Conservation (phyloP, 2,797 vertebrate genomes). For the Somateria mollissima region DNA sequence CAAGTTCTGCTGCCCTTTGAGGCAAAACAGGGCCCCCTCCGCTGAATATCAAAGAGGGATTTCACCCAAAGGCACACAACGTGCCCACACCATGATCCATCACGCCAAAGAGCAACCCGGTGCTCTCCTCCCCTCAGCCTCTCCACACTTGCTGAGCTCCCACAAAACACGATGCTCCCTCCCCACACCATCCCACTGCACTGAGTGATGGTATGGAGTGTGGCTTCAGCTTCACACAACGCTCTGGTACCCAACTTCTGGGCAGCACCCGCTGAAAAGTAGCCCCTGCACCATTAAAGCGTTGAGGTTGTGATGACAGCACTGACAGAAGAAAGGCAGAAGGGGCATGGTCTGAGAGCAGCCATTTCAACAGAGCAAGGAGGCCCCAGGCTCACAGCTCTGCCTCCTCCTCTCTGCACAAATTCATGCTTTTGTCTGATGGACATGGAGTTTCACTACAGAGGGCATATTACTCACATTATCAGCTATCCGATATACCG, state of each 20-base stretch:
- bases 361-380: neutral
- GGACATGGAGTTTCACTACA: neutral
- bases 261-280: neutral
- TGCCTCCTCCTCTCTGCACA: fast-evolving
- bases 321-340: too few relatives aligned
- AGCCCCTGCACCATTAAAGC: neutral
- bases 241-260: too few relatives aligned
- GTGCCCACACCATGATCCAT: fast-evolving
- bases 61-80: fast-evolving
- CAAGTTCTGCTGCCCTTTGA: neutral
- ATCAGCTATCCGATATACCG: neutral
- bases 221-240: neutral
- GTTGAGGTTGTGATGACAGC: neutral
- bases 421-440: fast-evolving
- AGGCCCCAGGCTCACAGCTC: neutral
- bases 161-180: neutral
- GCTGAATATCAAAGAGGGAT: fast-evolving
- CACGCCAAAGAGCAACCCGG: fast-evolving
- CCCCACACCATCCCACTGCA: neutral
- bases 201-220: too few relatives aligned
- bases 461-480: neutral
- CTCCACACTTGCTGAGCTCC: neutral
- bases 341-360: too few relatives aligned
- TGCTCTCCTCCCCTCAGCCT: neutral
- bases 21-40: neutral